Evolutionary conservation across 1,140 invertebrate genomes (phyloP), one percentile per base, ranked within the genome.

Genomic region (Argopecten irradians): DNA sequence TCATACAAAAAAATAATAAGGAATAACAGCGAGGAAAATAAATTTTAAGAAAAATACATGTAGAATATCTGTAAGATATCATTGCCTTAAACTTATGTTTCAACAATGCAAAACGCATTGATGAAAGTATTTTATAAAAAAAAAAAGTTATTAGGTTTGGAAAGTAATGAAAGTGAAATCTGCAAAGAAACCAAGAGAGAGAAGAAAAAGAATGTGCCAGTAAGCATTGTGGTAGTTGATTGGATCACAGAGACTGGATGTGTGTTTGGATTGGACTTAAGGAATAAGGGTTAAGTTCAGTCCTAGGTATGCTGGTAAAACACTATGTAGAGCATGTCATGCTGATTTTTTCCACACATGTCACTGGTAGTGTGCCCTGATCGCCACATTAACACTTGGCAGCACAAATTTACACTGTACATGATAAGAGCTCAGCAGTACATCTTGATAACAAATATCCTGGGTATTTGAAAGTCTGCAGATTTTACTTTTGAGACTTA

Each of bases 371-470:
- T 28, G 55, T 71, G n/a, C 16, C 22, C n/a, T 71, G n/a, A 71
- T 71, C 22, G 1, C 55, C 55, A 71, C 55, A 71, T 71, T 71
- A 71, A 71, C 55, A 71, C 55, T 71, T 71, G 55, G n/a, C 55
- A 28, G 55, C 28, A 28, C 55, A 71, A 28, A 71, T 71, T 28
- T 71, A 71, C 1, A n/a, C 22, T 71, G 55, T 71, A 28, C n/a
- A 71, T 28, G 55, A 71, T 71, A 71, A 71, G 55, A 71, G 55
- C 28, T n/a, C 16, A 28, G 55, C 5, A 71, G 55, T 71, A 71
- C 55, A 71, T 71, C 55, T 71, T 71, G 55, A 71, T 71, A 71
- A 71, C 55, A 71, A 71, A 71, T 71, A 71, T 71, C 55, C 55
- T 5, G 55, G 55, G 55, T 71, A 71, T 28, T 71, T 28, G 55